Evolutionary conservation across 37 sponge, comb jelly and placozoan genomes (phyloP), one percentile per base, ranked within the genome.

Genomic region (Theonella swinhoei): DNA sequence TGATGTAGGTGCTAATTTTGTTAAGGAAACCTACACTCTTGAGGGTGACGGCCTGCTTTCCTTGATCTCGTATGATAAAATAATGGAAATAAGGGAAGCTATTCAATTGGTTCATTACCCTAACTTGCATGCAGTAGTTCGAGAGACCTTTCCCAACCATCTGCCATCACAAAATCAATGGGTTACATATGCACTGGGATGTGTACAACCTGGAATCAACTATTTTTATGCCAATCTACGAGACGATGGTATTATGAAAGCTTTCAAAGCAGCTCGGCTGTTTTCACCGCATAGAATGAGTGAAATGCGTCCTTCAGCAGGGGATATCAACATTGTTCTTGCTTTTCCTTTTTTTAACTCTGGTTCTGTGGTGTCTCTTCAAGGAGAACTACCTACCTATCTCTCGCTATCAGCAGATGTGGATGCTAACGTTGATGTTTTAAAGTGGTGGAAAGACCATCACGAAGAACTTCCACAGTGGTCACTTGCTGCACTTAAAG

Each of bases 181-280:
- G 39, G 22, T 72, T 31, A 17, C 38, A 23, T 39, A 72, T 72
- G 73, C 73, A 58, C 11, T 39, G 42, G 8, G 3, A 14, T 59
- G 62, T 76, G 77, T 58, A n/a, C 8, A 76, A 29, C 62, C 62
- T 32, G 62, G 34, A 42, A 59, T 77, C 3, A 36, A 60, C 33
- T 74, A 74, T 39, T 74, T 74, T 28, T 20, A 74, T 5, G 26
- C n/a, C 3, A 4, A 74, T 1, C 75, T 74, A 22, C 26, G 26
- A 24, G 22, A 35, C 2, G 64, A 62, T 9, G 35, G 23, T 30
- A 4, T 33, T 26, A 34, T 77, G 37, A 30, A 3, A 59, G 78
- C 78, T 32, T 77, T 77, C 36, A 77, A 77, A 62, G 78, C 78
- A 77, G 62, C 78, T 4, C n/a, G 80, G 42, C 69, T 80, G 22